Base-by-base conservation (phyloP, 2,888 invertebrate species). In the Autographa gamma region DNA sequence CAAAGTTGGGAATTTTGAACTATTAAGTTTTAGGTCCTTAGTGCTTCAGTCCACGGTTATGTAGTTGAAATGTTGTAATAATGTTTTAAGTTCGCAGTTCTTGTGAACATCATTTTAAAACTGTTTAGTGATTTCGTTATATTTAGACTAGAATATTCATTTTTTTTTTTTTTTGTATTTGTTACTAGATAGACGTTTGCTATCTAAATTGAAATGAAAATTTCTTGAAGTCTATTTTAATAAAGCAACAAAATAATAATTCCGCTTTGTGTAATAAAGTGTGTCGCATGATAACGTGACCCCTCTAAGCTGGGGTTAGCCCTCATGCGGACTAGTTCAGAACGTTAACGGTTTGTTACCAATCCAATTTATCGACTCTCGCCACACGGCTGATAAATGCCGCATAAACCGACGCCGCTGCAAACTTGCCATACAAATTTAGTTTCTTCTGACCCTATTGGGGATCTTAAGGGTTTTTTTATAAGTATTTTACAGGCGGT, bases 371-470 rank as follows among this genome's bases (percentile, higher is more conserved):
- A 82, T 77, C 68, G 69, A 68, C 68, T 75, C 59, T 38, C 61
- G 66, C 43, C 60, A 69, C 70, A 66, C 63, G 69, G 66, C 65
- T 31, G 65, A 73, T 71, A 79, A 81, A 80, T 74, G 72, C 69
- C 77, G 71, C 81, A 76, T 82, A 77, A 75, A 77, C 78, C 76
- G 73, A 80, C 77, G 76, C 79, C 77, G 63, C 75, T 77, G 76
- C 79, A 79, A 61, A 74, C 80, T 85, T 82, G 69, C 80, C 77
- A 80, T 81, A 82, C 77, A 82, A 83, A 86, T 85, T 84, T 73
- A 73, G 81, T 71, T 80, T 69, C 69, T 72, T 80, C 77, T 65
- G 56, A 67, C 61, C 32, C 63, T 11, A 60, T 70, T 73, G 54
- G 60, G 70, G 79, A 59, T 38, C 62, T 41, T 82, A 86, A 74